phyloP scores from a whole-genome alignment of 2,113 vertebrate genomes.

The Plectropomus leopardus region DNA sequence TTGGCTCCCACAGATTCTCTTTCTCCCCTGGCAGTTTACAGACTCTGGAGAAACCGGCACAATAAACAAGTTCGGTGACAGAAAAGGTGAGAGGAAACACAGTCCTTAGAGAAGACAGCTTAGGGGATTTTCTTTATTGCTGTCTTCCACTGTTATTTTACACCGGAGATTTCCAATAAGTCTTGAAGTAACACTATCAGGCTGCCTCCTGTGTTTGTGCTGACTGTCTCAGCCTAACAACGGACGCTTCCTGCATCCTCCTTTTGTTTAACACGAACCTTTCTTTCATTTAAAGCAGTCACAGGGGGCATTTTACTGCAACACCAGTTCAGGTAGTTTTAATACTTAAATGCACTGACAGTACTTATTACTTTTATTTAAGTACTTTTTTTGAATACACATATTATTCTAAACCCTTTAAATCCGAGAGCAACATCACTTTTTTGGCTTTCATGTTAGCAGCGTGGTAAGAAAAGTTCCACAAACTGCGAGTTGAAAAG shows the following conservation, averaged over 20 bases:
- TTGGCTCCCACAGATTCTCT: conserved; percentile 22
- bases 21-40: conserved; percentile 18
- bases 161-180: conserved; percentile 11
- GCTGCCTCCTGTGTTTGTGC: background rate
- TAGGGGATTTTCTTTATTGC: conserved; percentile 28
- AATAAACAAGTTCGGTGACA: conserved; percentile 51
- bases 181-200: background rate
- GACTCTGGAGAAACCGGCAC: background rate
- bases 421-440: too few species aligned
- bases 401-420: too few species aligned
- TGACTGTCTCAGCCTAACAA: background rate
- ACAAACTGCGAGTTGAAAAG: too few species aligned
- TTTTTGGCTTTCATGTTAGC: too few species aligned
- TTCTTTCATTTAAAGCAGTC: too few species aligned
- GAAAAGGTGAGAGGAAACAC: conserved; percentile 44
- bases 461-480: too few species aligned
- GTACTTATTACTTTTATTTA: too few species aligned
- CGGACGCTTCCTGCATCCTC: background rate
- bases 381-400: too few species aligned
- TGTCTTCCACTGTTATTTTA: conserved; percentile 24
- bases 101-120: conserved; percentile 11
- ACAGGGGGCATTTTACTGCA: too few species aligned
- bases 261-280: background rate
- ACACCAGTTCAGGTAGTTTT: too few species aligned
- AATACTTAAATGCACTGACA: too few species aligned